Base-by-base conservation (phyloP, 2,797 vertebrate genomes). In the Anisognathus igniventris region DNA sequence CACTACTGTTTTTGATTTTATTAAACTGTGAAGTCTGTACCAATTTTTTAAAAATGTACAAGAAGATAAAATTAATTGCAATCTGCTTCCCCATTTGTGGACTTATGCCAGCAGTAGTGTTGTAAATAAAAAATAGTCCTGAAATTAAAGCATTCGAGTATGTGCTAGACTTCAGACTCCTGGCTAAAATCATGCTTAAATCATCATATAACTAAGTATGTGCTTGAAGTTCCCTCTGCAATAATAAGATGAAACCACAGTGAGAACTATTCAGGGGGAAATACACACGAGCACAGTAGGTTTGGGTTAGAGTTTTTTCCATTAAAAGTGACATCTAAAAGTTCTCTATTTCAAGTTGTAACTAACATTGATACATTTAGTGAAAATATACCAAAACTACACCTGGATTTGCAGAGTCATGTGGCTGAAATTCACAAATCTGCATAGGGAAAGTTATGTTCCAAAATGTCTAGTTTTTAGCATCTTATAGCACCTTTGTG, bases 231-330 rank as follows among this genome's bases (percentile, higher is more conserved):
- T 90, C 22, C 16, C 8, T 28, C 16, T 22, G 27, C n/a, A 48
- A 23, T 14, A 7, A 15, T 13, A 14, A 68, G 16, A 24, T 23
- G 14, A 7, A 57, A 61, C 2, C 16, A 30, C 25, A 72, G 28
- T 18, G 11, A 68, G 8, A 75, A 39, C 11, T 57, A 15, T 33
- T 64, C 18, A 61, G 25, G 35, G 2, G 23, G 22, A 71, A 81
- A 22, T 21, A 42, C 5, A 35, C 14, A 45, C 9, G 57, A 42
- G 16, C 12, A 60, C 15, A 47, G 7, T 23, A 54, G 3, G 2
- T 72, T 62, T 80, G 18, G 14, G 1, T 8, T 31, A 12, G 6
- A 3, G 0, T 7, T 6, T 21, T 53, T 62, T 30, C 14, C 1
- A 6, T n/a, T 72, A 42, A 73, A 79, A 68, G 5, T 33, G 9